phyloP scores from a whole-genome alignment of 2,888 invertebrate genomes.

The Craniophora ligustri region DNA sequence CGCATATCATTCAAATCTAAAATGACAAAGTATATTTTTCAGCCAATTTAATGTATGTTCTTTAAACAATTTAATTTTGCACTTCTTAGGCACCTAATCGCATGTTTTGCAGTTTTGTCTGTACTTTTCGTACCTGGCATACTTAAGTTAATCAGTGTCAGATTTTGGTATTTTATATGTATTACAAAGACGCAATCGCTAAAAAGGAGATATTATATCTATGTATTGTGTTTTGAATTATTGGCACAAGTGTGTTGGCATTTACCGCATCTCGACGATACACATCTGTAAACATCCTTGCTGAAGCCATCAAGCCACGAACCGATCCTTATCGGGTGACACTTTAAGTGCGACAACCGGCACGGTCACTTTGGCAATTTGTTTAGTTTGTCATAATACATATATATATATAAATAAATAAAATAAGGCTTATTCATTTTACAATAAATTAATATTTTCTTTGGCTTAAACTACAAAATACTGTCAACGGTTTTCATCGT shows the following conservation, averaged over 20 bases:
- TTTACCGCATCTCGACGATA: conserved; percentile 44
- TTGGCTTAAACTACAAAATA: conserved; percentile 22
- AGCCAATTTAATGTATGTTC: no score
- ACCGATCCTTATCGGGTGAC: conserved; percentile 53
- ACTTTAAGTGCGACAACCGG: conserved; percentile 33
- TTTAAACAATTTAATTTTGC: no score
- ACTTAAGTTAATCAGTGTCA: no score
- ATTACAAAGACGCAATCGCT: no score
- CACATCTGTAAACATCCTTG: conserved; percentile 53
- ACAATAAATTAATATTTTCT: conserved; percentile 18
- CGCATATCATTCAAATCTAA: no score
- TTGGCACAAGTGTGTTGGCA: conserved; percentile 60
- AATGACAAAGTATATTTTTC: no score
- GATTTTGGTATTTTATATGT: no score
- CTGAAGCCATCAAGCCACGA: conserved; percentile 21
- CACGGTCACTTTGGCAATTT: conserved; percentile 40
- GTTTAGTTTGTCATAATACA: conserved; percentile 7
- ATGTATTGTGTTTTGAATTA: conserved; percentile 46
- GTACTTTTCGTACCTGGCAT: no score
- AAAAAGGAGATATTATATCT: background rate
- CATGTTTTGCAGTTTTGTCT: no score
- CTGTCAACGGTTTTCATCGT: conserved; percentile 19
- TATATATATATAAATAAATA: conserved; percentile 32
- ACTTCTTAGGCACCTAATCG: no score
- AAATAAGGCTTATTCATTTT: conserved; percentile 24